phyloP scores from a whole-genome alignment of 2,113 vertebrate species.

The Ariopsis seemanni region DNA sequence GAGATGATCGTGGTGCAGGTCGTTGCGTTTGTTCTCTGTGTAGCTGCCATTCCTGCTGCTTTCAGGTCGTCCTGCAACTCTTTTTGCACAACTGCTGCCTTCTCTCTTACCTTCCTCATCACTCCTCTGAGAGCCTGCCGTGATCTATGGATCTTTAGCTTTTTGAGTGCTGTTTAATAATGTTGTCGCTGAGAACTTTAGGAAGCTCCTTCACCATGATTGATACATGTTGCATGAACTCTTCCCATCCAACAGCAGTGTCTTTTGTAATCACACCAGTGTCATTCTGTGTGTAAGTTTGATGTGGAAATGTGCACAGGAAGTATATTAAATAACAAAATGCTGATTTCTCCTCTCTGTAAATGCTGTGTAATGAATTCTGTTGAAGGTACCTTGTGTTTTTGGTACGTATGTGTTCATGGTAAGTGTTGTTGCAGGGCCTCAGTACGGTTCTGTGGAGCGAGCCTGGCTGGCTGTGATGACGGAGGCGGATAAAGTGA shows the following conservation, averaged over 20 bases:
- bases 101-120: not conserved
- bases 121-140: not conserved
- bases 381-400: not conserved
- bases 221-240: not conserved
- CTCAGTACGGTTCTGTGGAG: slow-evolving; percentile 96
- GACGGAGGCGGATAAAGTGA: slow-evolving; percentile 93
- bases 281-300: not conserved
- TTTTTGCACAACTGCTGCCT: not conserved
- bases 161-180: not conserved
- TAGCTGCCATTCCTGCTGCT: not conserved
- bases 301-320: not conserved
- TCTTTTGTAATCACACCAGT: not conserved
- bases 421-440: slow-evolving; percentile 72
- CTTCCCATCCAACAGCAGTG: not conserved
- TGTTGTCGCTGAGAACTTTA: not conserved
- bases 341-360: not conserved
- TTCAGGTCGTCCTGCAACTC: not conserved
- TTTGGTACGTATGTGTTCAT: not conserved
- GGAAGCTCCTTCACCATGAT: not conserved
- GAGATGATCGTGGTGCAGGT: too few relatives aligned
- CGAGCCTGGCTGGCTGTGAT: slow-evolving; percentile 91
- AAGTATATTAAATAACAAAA: not conserved
- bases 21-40: not conserved
- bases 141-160: not conserved
- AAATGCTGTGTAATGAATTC: not conserved